Conservation (phyloP, 2,797 vertebrate species). For the Garrulus glandarius region DNA sequence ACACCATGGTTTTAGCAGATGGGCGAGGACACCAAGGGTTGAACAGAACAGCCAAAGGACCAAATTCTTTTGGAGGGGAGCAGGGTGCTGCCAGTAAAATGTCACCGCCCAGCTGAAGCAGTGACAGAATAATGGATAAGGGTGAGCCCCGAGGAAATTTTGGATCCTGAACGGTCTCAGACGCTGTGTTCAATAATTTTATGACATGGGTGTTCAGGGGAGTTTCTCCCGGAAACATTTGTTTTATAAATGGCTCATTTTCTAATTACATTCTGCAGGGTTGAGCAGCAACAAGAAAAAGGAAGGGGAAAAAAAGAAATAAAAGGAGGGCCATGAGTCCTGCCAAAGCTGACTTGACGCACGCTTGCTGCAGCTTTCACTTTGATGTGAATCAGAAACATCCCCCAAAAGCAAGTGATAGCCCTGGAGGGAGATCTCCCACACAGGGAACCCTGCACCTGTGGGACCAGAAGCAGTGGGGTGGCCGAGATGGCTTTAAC, state of each 20-base stretch:
- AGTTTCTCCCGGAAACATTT: constrained; percentile 56
- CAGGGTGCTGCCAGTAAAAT: constrained; percentile 12
- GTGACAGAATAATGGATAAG: constrained; percentile 36
- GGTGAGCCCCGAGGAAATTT: constrained; percentile 28
- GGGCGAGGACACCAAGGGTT: background rate
- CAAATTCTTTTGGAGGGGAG: background rate
- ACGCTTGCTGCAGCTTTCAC: background rate
- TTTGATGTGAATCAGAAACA: background rate
- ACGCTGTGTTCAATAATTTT: background rate
- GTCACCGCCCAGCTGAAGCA: constrained; percentile 10
- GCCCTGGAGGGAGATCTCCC: background rate
- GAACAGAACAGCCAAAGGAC: background rate
- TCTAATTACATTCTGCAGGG: constrained; percentile 47
- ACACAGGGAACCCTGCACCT: background rate
- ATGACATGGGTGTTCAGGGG: constrained; percentile 41
- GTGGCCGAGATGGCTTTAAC: background rate
- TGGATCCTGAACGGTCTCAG: background rate
- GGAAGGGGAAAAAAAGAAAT: background rate
- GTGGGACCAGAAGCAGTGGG: background rate
- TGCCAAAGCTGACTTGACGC: constrained; percentile 13
- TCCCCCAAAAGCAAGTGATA: accelerated
- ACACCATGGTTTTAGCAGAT: background rate
- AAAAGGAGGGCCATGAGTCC: background rate
- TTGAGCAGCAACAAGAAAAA: constrained; percentile 17
- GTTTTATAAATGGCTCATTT: constrained; percentile 55